phyloP scores from a whole-genome alignment of 2,113 vertebrate genomes.

The Dinomys branickii region DNA sequence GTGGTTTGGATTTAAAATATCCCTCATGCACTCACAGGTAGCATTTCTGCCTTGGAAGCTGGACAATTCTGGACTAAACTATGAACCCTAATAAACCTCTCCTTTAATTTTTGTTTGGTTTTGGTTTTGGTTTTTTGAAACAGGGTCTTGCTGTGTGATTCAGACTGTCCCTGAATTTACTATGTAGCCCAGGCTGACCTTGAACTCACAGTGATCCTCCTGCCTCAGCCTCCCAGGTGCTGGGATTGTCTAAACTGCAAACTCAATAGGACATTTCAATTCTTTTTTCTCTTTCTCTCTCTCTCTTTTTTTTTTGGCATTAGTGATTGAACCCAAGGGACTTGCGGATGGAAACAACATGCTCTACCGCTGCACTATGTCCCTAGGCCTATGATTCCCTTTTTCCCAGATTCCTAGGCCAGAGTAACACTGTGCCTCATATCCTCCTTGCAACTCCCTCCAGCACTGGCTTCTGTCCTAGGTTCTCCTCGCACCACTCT shows the following conservation, averaged over 20 bases:
- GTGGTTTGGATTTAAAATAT: background rate
- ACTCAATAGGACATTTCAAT: background rate
- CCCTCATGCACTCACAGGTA: background rate
- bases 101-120: background rate
- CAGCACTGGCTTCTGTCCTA: background rate
- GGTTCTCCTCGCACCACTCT: background rate
- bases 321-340: background rate
- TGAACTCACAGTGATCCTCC: background rate
- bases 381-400: background rate
- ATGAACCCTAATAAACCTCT: background rate
- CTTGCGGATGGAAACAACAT: background rate
- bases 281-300: background rate
- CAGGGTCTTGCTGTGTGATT: background rate
- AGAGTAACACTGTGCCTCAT: background rate
- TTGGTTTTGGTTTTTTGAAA: background rate
- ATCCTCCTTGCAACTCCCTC: background rate
- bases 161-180: background rate
- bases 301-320: background rate
- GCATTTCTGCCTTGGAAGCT: background rate
- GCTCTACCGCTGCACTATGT: background rate
- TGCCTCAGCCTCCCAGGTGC: background rate
- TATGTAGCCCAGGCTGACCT: background rate
- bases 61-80: background rate
- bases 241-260: background rate
- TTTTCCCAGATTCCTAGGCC: background rate